Base-by-base conservation (phyloP, 37 sponge, comb jelly and placozoan genomes). In the Eunapius fragilis region DNA sequence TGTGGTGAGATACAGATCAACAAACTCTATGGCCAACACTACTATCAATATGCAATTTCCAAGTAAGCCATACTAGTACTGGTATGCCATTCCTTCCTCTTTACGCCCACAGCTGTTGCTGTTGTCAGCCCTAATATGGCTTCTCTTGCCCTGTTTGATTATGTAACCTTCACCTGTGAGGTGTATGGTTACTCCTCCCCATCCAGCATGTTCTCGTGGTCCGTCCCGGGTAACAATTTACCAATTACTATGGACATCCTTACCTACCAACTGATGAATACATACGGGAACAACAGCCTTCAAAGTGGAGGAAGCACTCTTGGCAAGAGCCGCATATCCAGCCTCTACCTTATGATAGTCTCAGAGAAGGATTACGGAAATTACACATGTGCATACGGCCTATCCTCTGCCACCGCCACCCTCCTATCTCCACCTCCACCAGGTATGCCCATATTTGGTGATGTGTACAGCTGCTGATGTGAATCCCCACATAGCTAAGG, bases 141-240 rank as follows among this genome's bases (percentile, higher is more conserved):
- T n/a, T n/a, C n/a, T n/a, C n/a, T n/a, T n/a, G n/a, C n/a, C n/a
- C 25, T 26, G 34, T 25, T 38, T 34, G 25, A 17, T 24, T 70
- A 24, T 70, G 82, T 33, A 24, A 36, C 79, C 9, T 37, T 85
- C 31, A 28, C 71, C 71, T 85, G n/a, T n/a, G n/a, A n/a, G n/a
- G 86, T 78, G 25, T 85, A 31, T 85, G 86, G 86, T 69, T 85
- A 85, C 49, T 26, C 78, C 38, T 69, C n/a, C 49, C 33, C 38
- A 47, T n/a, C 27, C 58, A 5, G 3, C 11, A 7, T 2, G 77
- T 77, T 12, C 9, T 0, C 25, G 71, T 77, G 86, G 28, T 6
- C 47, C 25, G 26, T 32, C 23, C 30, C 76, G 25, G 36, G 67
- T 24, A 33, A 10, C 22, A 22, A 2, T 25, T 77, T 23, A 25